These are phyloP conservation scores for Drosophila seclusa DNA, from an alignment of 2,888 invertebrate genomes.

Conservation along the genomic window DNA sequence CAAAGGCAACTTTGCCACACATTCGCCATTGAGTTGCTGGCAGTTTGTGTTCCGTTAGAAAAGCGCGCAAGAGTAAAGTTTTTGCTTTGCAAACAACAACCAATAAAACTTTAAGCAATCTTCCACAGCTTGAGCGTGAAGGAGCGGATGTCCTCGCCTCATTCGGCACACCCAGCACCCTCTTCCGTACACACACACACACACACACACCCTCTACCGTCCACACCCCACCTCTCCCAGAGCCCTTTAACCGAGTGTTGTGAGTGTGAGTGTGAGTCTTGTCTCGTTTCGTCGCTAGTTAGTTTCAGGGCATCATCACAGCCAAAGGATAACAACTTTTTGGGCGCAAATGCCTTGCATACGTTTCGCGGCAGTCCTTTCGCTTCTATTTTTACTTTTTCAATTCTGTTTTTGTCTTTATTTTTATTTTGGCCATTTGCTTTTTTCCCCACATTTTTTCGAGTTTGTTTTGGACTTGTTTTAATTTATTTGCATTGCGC, in stretches of 20 bases:
- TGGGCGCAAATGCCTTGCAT: slow-evolving; percentile 59
- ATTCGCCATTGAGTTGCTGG: slow-evolving; percentile 54
- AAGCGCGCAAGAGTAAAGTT: slow-evolving; percentile 75
- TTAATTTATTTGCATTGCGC: slow-evolving; percentile 60
- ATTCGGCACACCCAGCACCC: neutral
- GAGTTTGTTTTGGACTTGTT: slow-evolving; percentile 53
- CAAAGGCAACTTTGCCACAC: slow-evolving; percentile 62
- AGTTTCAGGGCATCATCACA: slow-evolving; percentile 36
- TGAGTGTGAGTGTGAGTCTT: slow-evolving; percentile 9
- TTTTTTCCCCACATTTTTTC: slow-evolving; percentile 1
- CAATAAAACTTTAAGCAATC: slow-evolving; percentile 82
- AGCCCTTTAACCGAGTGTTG: neutral
- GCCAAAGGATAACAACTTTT: slow-evolving; percentile 57
- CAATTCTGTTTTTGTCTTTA: slow-evolving; percentile 4
- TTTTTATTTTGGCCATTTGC: slow-evolving; percentile 9
- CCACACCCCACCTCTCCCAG: neutral
- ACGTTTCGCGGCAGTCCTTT: slow-evolving; percentile 47
- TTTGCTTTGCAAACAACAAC: slow-evolving; percentile 78
- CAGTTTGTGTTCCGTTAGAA: slow-evolving; percentile 66
- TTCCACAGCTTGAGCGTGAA: slow-evolving; percentile 74
- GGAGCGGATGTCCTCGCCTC: slow-evolving; percentile 46
- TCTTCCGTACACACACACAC: neutral
- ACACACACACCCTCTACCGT: neutral
- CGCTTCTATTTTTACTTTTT: slow-evolving; percentile 4
- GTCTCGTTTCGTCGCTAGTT: slow-evolving; percentile 21